Evolutionary conservation across 92 coral and sea anemone genomes (phyloP).

Genomic region (Epizoanthus ramosus): DNA sequence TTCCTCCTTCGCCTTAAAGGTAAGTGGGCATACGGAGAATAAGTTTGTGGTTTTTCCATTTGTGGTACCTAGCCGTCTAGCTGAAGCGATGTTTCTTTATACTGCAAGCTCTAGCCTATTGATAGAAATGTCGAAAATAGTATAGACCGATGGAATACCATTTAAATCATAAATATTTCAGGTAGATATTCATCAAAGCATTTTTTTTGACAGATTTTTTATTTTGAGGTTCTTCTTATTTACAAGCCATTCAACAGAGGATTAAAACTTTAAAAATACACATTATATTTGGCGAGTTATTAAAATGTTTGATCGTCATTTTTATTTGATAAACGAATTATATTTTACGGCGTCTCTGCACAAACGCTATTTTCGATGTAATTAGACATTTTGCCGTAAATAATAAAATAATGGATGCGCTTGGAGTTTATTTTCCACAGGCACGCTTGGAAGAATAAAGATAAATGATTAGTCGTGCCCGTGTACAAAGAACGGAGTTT

Average conservation of each 20-base stretch:
- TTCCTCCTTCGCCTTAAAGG: background rate
- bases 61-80: background rate
- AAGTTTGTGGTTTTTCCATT: background rate
- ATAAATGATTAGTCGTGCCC: background rate
- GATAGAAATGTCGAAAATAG: constrained; percentile 15
- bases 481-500: background rate
- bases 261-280: too few species aligned
- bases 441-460: background rate
- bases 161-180: background rate
- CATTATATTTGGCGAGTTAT: background rate
- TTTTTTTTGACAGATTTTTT: background rate
- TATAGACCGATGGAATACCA: background rate
- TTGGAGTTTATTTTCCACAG: background rate
- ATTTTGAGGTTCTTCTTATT: background rate
- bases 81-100: background rate
- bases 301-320: background rate
- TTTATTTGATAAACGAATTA: background rate
- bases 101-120: background rate
- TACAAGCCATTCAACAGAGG: background rate
- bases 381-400: background rate
- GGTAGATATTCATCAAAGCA: background rate
- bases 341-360: background rate
- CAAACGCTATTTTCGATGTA: background rate
- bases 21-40: background rate
- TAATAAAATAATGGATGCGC: background rate